Evolutionary conservation across 2,113 vertebrate genomes (phyloP).

Genomic region (Eulacestoma nigropectus): DNA sequence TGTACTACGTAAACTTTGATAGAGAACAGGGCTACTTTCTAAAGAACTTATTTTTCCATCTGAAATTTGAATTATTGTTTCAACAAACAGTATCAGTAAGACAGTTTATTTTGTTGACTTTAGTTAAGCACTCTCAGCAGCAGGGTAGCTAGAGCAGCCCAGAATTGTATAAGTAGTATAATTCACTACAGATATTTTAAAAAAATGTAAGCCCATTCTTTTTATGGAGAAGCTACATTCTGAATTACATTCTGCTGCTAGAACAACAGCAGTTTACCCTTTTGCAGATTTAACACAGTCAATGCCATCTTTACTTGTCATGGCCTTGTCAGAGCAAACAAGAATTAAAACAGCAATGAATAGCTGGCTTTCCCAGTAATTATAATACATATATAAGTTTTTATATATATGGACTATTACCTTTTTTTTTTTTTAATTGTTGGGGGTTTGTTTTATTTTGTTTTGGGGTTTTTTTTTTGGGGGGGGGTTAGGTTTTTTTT

Average conservation of each 20-base stretch:
- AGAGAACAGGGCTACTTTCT: conserved; percentile 4
- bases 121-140: conserved; percentile 40
- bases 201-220: not conserved
- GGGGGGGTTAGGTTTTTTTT: not conserved
- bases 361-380: not conserved
- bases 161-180: conserved; percentile 21
- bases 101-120: conserved; percentile 51
- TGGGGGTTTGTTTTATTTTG: too few species aligned
- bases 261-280: not conserved
- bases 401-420: not conserved
- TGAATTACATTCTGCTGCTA: conserved; percentile 16
- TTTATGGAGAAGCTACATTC: not conserved
- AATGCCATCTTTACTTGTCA: not conserved
- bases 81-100: conserved; percentile 28
- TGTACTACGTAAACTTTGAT: not conserved
- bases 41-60: conserved; percentile 53
- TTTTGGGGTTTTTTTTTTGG: too few species aligned
- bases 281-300: not conserved
- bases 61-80: conserved; percentile 63
- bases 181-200: not conserved
- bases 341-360: not conserved
- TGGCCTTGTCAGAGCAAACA: not conserved
- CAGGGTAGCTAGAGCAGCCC: not conserved
- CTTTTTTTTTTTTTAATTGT: not conserved
- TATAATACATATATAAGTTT: not conserved